These are phyloP conservation scores for Xenopus borealis DNA, from an alignment of 2,113 vertebrate genomes.

Conservation along the genomic window DNA sequence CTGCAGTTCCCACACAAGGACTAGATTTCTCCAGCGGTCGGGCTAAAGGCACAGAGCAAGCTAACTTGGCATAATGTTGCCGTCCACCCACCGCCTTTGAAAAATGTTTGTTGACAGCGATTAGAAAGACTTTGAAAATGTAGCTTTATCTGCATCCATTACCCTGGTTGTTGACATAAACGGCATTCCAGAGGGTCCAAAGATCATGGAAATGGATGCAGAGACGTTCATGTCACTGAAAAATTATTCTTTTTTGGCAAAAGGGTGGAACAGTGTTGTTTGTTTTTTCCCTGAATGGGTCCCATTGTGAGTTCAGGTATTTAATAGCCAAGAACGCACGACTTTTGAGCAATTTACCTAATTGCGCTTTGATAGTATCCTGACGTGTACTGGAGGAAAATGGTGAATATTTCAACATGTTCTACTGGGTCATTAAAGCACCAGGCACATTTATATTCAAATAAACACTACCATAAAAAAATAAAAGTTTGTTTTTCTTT, in stretches of 20 bases:
- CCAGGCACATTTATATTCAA: no score
- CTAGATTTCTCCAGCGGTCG: no score
- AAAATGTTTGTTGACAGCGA: neutral
- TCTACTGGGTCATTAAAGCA: neutral
- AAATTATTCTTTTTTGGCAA: neutral
- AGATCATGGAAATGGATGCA: neutral
- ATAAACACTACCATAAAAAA: no score
- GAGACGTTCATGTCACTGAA: neutral
- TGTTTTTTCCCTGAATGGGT: neutral
- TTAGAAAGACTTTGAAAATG: neutral
- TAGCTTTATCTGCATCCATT: neutral
- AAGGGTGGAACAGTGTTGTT: neutral
- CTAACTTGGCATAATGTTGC: no score
- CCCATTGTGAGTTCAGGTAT: neutral
- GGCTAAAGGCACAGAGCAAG: no score
- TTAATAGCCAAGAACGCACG: neutral
- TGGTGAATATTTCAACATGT: no score
- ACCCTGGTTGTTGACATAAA: neutral
- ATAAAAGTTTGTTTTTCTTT: no score
- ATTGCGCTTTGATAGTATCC: no score
- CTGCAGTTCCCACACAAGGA: constrained; percentile 15
- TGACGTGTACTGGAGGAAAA: no score
- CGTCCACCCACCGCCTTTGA: neutral
- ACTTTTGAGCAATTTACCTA: no score
- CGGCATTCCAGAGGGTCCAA: neutral